phyloP scores from a whole-genome alignment of 2,888 invertebrate genomes.

The Capitulum mitella region DNA sequence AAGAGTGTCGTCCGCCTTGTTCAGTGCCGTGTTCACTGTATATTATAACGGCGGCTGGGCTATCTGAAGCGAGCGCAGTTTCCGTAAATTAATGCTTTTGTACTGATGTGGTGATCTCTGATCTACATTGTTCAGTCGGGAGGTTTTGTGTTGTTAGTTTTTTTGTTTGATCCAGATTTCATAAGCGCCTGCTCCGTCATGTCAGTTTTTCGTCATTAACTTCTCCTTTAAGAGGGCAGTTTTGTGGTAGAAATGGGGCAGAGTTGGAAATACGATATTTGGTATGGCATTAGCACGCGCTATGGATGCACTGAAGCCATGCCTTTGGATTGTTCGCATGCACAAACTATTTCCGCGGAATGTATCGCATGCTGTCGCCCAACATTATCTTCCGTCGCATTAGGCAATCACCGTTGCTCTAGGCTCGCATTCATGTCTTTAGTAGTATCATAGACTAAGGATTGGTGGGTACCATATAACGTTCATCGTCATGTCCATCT shows the following conservation, averaged over 20 bases:
- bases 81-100: slow-evolving; percentile 1
- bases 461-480: not conserved
- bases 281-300: too few species aligned
- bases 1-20: not conserved
- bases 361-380: too few species aligned
- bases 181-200: too few species aligned
- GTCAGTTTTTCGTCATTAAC: too few species aligned
- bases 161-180: not conserved
- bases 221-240: too few species aligned
- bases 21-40: not conserved
- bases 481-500: not conserved
- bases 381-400: too few species aligned
- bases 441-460: not conserved
- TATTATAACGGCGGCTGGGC: too few species aligned
- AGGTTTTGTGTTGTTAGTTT: slow-evolving; percentile 4
- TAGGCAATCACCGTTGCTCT: not conserved
- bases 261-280: too few species aligned
- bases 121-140: not conserved
- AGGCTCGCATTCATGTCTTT: not conserved
- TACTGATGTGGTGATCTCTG: not conserved
- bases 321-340: too few species aligned
- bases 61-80: not conserved
- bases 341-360: too few species aligned
- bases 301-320: too few species aligned
- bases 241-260: too few species aligned